Evolutionary conservation across 1,140 invertebrate genomes (phyloP).

Genomic region (Heliconius nattereri): DNA sequence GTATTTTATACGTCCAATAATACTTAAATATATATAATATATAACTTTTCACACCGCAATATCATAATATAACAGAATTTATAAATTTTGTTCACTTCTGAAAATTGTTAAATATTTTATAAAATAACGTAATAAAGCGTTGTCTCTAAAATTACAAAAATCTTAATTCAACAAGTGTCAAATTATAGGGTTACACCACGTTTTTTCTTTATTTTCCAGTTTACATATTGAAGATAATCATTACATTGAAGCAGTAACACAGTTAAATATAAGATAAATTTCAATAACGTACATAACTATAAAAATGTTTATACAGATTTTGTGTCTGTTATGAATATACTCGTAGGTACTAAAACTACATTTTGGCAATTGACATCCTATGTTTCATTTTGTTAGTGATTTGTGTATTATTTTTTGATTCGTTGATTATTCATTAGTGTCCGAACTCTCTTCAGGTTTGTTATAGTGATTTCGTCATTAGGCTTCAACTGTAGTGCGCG

Average conservation of each 20-base stretch:
- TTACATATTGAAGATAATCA: background rate
- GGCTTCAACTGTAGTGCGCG: slow-evolving; percentile 91
- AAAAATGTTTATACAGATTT: slow-evolving; percentile 9
- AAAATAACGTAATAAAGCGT: background rate
- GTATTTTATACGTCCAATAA: background rate
- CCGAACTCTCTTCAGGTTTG: slow-evolving; percentile 91
- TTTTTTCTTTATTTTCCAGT: background rate
- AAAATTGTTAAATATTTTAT: background rate
- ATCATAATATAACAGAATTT: background rate
- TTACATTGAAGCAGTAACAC: background rate
- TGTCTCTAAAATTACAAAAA: background rate
- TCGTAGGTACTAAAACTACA: slow-evolving; percentile 33
- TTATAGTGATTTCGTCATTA: slow-evolving; percentile 91
- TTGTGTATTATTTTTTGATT: slow-evolving; percentile 52
- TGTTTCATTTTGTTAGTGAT: slow-evolving; percentile 20
- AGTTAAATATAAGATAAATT: slow-evolving; percentile 5
- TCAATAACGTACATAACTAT: background rate
- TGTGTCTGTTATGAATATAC: slow-evolving; percentile 24
- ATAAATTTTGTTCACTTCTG: background rate
- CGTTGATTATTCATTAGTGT: slow-evolving; percentile 70
- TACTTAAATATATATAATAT: background rate
- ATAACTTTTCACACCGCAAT: background rate
- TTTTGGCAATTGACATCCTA: slow-evolving; percentile 73
- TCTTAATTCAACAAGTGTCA: background rate
- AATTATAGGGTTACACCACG: background rate